Evolutionary conservation across 2,888 invertebrate genomes (phyloP).

Genomic region (Hydroisotoma schaefferi): DNA sequence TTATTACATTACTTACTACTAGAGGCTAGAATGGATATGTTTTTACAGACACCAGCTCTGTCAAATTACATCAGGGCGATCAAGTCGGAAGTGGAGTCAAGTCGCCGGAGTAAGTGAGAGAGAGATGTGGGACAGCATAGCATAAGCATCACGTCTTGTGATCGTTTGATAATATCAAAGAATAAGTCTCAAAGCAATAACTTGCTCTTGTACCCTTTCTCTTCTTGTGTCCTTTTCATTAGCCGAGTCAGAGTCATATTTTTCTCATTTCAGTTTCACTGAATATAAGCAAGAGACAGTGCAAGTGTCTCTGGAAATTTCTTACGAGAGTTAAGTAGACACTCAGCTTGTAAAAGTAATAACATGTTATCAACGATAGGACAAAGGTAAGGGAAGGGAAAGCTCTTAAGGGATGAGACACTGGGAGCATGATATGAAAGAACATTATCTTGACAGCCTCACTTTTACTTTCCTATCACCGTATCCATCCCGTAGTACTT

Average conservation of each 20-base stretch:
- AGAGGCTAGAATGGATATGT: too few species aligned
- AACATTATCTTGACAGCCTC: conserved; percentile 19
- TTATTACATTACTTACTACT: too few species aligned
- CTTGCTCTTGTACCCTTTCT: conserved; percentile 19
- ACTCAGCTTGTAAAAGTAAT: background rate
- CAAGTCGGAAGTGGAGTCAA: conserved; percentile 18
- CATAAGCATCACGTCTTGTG: conserved; percentile 7
- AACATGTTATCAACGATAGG: too few species aligned
- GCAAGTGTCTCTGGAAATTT: too few species aligned
- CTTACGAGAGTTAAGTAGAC: background rate
- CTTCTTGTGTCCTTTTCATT: conserved; percentile 36
- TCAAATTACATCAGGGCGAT: conserved; percentile 41
- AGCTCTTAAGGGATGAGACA: too few species aligned
- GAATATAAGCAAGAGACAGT: background rate
- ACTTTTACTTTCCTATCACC: background rate
- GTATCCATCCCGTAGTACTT: background rate
- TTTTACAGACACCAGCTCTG: conserved; percentile 13
- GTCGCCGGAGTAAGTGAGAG: conserved; percentile 32
- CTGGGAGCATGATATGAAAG: conserved; percentile 20
- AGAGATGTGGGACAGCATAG: conserved; percentile 16
- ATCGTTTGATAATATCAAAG: conserved; percentile 24
- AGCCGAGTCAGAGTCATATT: conserved; percentile 33
- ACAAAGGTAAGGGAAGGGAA: conserved; percentile 14
- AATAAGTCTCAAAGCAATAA: conserved; percentile 37
- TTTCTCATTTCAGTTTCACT: conserved; percentile 31